A percentile compares a stretch with the other conserved stretches of the same genome.
Evolutionary conservation across 2,113 vertebrate species (phyloP).

Genomic region (Paramormyrops kingsleyae): DNA sequence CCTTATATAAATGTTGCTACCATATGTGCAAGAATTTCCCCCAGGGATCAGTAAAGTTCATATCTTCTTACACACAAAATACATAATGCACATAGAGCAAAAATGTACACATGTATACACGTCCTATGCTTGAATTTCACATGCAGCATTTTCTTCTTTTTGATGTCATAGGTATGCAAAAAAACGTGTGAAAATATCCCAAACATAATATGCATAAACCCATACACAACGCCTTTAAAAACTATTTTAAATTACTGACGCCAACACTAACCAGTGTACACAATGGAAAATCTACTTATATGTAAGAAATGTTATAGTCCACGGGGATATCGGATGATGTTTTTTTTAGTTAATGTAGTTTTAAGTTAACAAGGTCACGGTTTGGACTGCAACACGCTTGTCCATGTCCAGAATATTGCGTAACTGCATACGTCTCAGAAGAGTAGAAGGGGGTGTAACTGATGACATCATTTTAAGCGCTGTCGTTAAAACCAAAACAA

Average conservation of each 20-base stretch:
- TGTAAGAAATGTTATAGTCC: neutral
- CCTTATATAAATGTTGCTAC: neutral
- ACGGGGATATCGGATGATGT: neutral
- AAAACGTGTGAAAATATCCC: neutral
- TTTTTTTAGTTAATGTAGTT: neutral
- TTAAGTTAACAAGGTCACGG: neutral
- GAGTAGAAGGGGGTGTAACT: neutral
- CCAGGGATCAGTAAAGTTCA: neutral
- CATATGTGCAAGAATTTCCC: neutral
- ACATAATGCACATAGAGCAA: neutral
- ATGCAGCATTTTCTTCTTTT: neutral
- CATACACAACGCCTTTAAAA: neutral
- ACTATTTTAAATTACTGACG: neutral
- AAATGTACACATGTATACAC: too few relatives aligned
- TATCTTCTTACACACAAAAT: neutral
- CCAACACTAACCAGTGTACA: neutral
- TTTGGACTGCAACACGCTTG: neutral
- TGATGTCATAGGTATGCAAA: neutral
- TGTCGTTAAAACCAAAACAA: neutral
- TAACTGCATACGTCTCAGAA: neutral
- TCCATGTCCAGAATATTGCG: neutral
- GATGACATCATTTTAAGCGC: constrained; percentile 7
- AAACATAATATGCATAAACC: neutral
- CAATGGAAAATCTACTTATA: neutral
- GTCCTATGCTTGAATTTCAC: neutral